phyloP scores from a whole-genome alignment of 2,113 vertebrate genomes.

The Xyrauchen texanus region DNA sequence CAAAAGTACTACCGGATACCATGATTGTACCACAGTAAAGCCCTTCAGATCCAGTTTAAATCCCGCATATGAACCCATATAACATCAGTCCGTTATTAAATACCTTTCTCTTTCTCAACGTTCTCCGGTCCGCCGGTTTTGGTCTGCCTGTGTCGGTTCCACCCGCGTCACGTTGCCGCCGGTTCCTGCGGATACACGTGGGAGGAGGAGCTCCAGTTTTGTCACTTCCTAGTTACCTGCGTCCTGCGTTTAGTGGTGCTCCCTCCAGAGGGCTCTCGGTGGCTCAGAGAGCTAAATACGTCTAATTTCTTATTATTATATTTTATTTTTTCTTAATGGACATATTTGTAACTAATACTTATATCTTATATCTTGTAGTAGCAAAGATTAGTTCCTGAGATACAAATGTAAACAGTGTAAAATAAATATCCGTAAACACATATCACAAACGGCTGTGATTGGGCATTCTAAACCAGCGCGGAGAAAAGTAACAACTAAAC shows the following conservation, averaged over 20 bases:
- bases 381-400: too few species aligned
- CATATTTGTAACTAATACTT: too few species aligned
- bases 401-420: too few species aligned
- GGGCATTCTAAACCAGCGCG: too few species aligned
- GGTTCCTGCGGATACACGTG: constrained; percentile 78
- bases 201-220: constrained; percentile 66
- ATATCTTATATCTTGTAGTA: too few species aligned
- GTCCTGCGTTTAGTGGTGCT: too few species aligned
- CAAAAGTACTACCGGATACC: too few species aligned
- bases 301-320: background rate
- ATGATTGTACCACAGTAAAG: background rate
- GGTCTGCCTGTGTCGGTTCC: background rate
- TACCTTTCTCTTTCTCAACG: constrained; percentile 41
- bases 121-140: constrained; percentile 26
- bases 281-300: background rate
- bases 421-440: too few species aligned
- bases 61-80: too few species aligned
- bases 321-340: too few species aligned
- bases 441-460: too few species aligned
- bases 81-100: constrained; percentile 48
- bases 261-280: background rate
- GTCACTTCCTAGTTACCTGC: constrained; percentile 75
- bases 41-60: background rate
- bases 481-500: too few species aligned
- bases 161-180: constrained; percentile 65